Evolutionary conservation across 2,888 invertebrate species (phyloP), one percentile per base, ranked within the genome.

Genomic region (Choreutis nemorana): DNA sequence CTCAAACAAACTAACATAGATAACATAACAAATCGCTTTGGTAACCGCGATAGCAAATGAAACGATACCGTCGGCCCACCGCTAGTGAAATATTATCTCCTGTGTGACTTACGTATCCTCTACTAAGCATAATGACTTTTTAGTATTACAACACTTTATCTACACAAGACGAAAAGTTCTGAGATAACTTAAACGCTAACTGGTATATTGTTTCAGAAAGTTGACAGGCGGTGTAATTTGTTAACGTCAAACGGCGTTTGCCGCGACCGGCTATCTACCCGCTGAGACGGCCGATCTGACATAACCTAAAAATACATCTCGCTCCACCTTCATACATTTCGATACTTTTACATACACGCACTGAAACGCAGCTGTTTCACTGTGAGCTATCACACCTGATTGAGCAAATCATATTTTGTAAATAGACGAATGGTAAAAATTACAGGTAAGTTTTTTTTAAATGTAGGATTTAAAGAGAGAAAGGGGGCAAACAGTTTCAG

Each of bases 61-160:
- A 57, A 48, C 51, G 70, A 71, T 68, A 68, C 48, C 56, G 60
- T 52, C 55, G 45, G 37, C 32, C 32, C 15, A 37, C 35, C 48
- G 45, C 47, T 40, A 55, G 46, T 62, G 65, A 64, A 67, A 64
- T 64, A 70, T 71, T 73, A 72, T 72, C 68, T 51, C 40, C 43
- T 41, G 39, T 55, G 55, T 65, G 64, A 64, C 62, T 64, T 62
- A 64, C 64, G 60, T 55, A 58, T 52, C 54, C 52, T 55, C 50
- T 44, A 49, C 61, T 48, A 55, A 64, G 61, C 67, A 65, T 72
- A 75, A 77, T 77, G 75, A 73, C 73, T 73, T 73, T 77, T 77
- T 72, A 73, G 72, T 75, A 70, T 66, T 75, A 75, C 71, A 75
- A 70, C 71, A 65, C 61, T 68, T 71, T 77, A 77, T 77, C 73